A percentile compares a stretch with the other conserved stretches of the same genome.
phyloP scores from a whole-genome alignment of 2,113 vertebrate genomes.

The Eubucco bourcierii region DNA sequence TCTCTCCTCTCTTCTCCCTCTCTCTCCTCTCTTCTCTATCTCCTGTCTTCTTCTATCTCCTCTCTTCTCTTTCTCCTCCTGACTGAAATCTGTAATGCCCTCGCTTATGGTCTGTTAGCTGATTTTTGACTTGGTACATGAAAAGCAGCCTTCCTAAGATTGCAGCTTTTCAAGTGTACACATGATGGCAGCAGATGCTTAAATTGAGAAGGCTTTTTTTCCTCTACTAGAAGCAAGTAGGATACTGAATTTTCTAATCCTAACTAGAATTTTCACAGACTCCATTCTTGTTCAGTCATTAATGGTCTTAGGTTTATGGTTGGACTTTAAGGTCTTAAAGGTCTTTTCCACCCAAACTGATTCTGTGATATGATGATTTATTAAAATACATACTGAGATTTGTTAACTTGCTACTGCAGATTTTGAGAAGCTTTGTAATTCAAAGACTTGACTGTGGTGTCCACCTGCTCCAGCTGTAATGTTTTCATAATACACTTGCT shows the following conservation, averaged over 20 bases:
- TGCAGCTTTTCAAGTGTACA: constrained; percentile 62
- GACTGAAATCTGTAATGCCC: background rate
- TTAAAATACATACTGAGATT: background rate
- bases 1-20: no score
- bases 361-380: no score
- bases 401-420: background rate
- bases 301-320: no score
- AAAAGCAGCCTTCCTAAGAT: background rate
- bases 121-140: background rate
- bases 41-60: accelerated
- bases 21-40: accelerated
- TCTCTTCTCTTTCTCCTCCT: background rate
- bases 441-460: background rate
- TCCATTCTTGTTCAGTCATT: background rate
- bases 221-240: background rate
- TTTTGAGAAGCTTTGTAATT: background rate
- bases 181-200: constrained; percentile 74
- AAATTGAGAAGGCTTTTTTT: background rate
- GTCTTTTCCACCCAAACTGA: no score
- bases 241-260: background rate
- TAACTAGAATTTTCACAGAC: background rate
- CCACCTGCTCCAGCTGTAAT: background rate
- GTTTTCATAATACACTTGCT: background rate
- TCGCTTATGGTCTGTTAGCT: background rate
- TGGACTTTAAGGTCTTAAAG: no score